Evolutionary conservation across 2,888 invertebrate species (phyloP).

Genomic region (Acanthopleura granulata): DNA sequence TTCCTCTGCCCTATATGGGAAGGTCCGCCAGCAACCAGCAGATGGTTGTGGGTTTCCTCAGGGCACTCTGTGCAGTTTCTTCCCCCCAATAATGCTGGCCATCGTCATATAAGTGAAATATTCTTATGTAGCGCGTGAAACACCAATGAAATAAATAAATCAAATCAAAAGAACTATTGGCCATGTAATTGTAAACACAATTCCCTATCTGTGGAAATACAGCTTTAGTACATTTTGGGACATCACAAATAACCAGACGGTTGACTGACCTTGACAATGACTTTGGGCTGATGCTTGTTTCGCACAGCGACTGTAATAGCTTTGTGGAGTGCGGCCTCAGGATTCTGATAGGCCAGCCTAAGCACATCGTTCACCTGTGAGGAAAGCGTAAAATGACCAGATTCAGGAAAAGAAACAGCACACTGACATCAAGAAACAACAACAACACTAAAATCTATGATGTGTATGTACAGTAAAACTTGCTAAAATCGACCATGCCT

Average conservation of each 20-base stretch:
- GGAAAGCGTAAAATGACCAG: background rate
- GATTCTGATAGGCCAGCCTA: background rate
- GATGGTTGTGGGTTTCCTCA: too few relatives aligned
- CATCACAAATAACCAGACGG: background rate
- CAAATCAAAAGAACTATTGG: background rate
- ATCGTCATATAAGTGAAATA: too few relatives aligned
- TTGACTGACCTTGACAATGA: slow-evolving; percentile 7
- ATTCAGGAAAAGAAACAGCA: too few relatives aligned
- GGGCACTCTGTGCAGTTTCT: too few relatives aligned
- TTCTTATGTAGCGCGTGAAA: too few relatives aligned
- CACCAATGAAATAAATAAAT: too few relatives aligned
- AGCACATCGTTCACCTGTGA: background rate
- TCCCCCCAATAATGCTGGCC: too few relatives aligned
- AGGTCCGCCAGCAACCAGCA: too few relatives aligned
- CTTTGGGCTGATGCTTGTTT: background rate
- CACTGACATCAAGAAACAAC: too few relatives aligned
- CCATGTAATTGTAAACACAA: background rate
- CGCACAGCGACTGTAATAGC: background rate
- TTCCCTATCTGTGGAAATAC: background rate
- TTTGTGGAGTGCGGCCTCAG: background rate
- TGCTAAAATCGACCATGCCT: background rate
- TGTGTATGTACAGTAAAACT: background rate
- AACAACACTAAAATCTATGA: background rate
- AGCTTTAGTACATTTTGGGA: background rate
- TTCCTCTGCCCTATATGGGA: too few relatives aligned